Base-by-base conservation (phyloP, 2,113 vertebrate species). In the Narcine bancroftii region DNA sequence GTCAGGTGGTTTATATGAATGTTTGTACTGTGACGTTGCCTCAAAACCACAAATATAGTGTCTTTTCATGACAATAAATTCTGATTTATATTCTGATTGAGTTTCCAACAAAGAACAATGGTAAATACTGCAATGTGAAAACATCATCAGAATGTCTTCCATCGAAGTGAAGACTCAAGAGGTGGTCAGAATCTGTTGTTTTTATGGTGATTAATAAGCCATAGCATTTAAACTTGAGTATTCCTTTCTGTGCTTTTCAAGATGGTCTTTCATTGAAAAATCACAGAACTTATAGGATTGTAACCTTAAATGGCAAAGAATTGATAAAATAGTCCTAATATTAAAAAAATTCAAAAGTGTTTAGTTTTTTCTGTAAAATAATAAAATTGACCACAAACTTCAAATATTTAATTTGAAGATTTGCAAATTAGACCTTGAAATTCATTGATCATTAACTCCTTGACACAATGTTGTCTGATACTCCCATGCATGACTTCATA, bases 391-490 rank as follows among this genome's bases (percentile, higher is more conserved):
- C 17, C 60, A 66, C 36, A 69, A 45, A 69, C 63, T 47, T 29
- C 36, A 71, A 15, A 19, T 42, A 91, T 26, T 69, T 91, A 9
- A 69, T 65, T 26, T 69, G 45, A 91, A n/a, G 19, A 91, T 91
- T 91, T 91, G n/a, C 33, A 87, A 60, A 19, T 60, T 87, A 56
- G 53, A 36, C 47, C 65, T 91, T 69, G 89, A 91, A 91, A 91
- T 45, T 91, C 89, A 91, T 91, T 65, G 47, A 91, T 91, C 63
- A 91, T 69, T 91, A 65, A 21, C 65, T 69, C 65, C 89, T 91
- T 91, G 24, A 69, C 65, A 36, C 63, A 29, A 60, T 36, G 65
- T 71, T 45, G 71, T 65, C 89, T 47, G 39, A 47, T 42, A 69
- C 24, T 91, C 21, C 63, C 71, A 26, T 2, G 42, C 26, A 45